Conservation (phyloP, 1,140 invertebrate genomes). For the Caenorhabditis briggsae region DNA sequence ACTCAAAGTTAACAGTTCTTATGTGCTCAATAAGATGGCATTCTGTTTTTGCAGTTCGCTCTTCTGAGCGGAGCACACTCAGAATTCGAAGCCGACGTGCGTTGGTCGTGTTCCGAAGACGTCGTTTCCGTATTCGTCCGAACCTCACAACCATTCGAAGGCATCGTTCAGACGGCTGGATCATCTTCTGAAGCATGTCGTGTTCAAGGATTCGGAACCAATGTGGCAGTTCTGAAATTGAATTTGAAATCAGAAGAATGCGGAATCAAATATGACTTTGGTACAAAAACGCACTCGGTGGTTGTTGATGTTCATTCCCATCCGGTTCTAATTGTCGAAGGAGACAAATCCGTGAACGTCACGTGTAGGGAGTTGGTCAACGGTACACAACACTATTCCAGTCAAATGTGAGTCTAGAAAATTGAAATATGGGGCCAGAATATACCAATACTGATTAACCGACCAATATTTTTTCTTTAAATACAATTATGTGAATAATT, state of each 20-base stretch:
- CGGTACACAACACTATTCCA: constrained; percentile 15
- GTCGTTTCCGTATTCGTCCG: constrained; percentile 55
- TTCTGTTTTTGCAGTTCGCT: not conserved
- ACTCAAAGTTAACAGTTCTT: too few relatives aligned
- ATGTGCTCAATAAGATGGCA: too few relatives aligned
- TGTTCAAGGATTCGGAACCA: constrained; percentile 46
- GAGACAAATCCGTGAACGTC: constrained; percentile 56
- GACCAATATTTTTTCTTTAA: too few relatives aligned
- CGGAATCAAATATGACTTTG: constrained; percentile 34
- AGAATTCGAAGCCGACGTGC: constrained; percentile 18
- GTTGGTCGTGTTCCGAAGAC: constrained; percentile 50
- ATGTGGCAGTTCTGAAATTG: constrained; percentile 51
- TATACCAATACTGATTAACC: too few relatives aligned
- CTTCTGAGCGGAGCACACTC: constrained; percentile 1
- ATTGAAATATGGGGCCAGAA: not conserved
- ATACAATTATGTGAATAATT: too few relatives aligned
- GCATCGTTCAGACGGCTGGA: constrained; percentile 24
- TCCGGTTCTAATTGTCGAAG: constrained; percentile 58
- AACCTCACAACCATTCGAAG: constrained; percentile 47
- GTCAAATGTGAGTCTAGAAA: not conserved
- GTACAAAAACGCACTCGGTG: not conserved
- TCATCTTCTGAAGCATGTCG: constrained; percentile 29
- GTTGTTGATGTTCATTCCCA: constrained; percentile 54
- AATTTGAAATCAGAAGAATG: constrained; percentile 43
- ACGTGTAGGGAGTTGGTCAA: constrained; percentile 42